Conservation (phyloP, 2,888 invertebrate species). For the Candidula unifasciata region DNA sequence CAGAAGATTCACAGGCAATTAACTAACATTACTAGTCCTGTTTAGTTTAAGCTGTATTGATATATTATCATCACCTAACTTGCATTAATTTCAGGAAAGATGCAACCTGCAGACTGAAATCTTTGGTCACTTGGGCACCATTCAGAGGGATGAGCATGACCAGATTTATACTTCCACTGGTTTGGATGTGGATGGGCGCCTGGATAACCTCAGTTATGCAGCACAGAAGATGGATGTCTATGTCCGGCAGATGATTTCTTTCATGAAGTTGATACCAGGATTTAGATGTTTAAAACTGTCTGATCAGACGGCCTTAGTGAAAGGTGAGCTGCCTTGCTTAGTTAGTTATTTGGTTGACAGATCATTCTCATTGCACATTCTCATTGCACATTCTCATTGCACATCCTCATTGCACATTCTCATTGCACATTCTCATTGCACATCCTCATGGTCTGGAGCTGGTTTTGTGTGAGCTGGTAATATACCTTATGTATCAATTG, state of each 20-base stretch:
- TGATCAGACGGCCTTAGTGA: conserved; percentile 44
- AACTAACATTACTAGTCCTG: too few relatives aligned
- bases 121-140: conserved; percentile 39
- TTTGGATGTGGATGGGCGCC: conserved; percentile 73
- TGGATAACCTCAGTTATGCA: background rate
- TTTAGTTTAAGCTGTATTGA: too few relatives aligned
- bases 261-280: conserved; percentile 44
- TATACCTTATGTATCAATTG: too few relatives aligned
- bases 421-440: too few relatives aligned
- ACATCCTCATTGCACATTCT: too few relatives aligned
- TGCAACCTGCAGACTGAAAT: conserved; percentile 40
- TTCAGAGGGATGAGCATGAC: conserved; percentile 66
- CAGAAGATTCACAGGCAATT: too few relatives aligned
- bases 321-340: too few relatives aligned
- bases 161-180: conserved; percentile 74
- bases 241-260: conserved; percentile 36
- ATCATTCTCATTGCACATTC: too few relatives aligned
- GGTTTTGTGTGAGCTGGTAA: too few relatives aligned
- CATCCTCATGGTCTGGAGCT: too few relatives aligned
- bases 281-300: conserved; percentile 19
- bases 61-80: background rate
- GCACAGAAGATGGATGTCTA: conserved; percentile 28
- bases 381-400: too few relatives aligned
- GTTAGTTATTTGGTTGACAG: too few relatives aligned
- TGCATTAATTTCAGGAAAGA: conserved; percentile 26